Conservation (phyloP, 1,140 invertebrate genomes). For the Drosophila tropicalis region DNA sequence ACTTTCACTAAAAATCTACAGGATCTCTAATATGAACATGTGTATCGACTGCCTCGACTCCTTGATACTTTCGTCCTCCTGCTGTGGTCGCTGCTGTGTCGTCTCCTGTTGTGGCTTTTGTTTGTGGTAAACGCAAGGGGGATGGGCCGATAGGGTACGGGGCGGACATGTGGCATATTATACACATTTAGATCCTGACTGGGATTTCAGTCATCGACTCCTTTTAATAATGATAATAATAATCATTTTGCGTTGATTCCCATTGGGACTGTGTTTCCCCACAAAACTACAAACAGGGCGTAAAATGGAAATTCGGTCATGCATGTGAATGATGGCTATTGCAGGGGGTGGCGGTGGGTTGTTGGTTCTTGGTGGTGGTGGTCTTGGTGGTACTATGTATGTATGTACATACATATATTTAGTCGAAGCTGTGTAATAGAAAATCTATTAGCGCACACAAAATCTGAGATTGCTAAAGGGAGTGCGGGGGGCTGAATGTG, state of each 20-base stretch:
- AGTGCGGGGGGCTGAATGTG: not conserved
- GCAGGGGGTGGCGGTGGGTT: not conserved
- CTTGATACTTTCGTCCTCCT: constrained; percentile 31
- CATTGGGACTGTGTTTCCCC: constrained; percentile 49
- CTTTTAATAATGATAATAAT: constrained; percentile 74
- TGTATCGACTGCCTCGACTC: constrained; percentile 34
- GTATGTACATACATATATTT: not conserved
- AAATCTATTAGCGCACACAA: constrained; percentile 74
- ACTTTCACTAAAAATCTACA: constrained; percentile 59
- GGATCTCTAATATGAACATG: constrained; percentile 68
- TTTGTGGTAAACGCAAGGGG: constrained; percentile 15
- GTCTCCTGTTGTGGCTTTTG: constrained; percentile 40
- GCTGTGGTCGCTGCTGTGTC: constrained; percentile 42
- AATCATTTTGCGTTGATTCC: constrained; percentile 64
- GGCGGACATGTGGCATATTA: constrained; percentile 65
- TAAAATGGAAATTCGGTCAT: constrained; percentile 77
- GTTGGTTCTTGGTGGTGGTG: not conserved
- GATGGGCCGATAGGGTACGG: not conserved
- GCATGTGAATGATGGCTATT: constrained; percentile 51
- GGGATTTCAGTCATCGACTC: constrained; percentile 66
- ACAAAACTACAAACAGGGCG: constrained; percentile 49
- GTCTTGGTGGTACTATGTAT: not conserved
- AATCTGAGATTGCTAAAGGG: constrained; percentile 2
- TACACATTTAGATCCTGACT: constrained; percentile 51
- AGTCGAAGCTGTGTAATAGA: constrained; percentile 54